A percentile compares a stretch with the other conserved stretches of the same genome.
Evolutionary conservation across 1,140 invertebrate species (phyloP).

Genomic region (Drosophila tristis): DNA sequence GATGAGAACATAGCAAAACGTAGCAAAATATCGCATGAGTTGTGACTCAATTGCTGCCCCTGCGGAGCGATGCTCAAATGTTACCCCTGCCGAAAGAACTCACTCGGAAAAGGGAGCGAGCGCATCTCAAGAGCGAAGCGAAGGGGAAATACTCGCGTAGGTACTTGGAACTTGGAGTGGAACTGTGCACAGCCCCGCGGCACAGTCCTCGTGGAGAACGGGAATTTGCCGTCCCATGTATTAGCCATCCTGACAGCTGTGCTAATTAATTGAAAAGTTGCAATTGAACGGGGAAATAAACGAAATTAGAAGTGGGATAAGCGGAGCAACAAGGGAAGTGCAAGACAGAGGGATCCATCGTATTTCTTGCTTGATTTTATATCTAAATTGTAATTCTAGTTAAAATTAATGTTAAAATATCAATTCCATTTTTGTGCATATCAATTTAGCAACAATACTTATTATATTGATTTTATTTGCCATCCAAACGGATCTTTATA

Average conservation of each 20-base stretch:
- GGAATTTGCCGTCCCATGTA: constrained; percentile 8
- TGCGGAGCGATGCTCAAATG: constrained; percentile 15
- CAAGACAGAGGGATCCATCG: background rate
- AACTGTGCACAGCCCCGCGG: constrained; percentile 2
- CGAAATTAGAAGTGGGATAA: constrained; percentile 2
- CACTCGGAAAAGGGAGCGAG: constrained; percentile 13
- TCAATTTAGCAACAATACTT: too few relatives aligned
- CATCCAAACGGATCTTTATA: too few relatives aligned
- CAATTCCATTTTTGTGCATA: too few relatives aligned
- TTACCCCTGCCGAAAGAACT: constrained; percentile 7
- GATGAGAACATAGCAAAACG: constrained; percentile 41
- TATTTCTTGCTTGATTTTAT: background rate
- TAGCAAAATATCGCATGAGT: constrained; percentile 17
- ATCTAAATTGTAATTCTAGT: too few relatives aligned
- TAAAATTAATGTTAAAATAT: too few relatives aligned
- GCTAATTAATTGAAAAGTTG: constrained; percentile 69
- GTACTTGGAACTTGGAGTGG: background rate
- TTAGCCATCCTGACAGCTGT: constrained; percentile 36
- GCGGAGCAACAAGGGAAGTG: background rate
- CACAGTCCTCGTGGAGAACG: background rate
- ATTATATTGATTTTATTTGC: background rate
- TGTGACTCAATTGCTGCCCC: background rate
- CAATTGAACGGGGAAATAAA: constrained; percentile 41
- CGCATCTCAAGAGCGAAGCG: background rate
- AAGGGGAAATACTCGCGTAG: background rate